phyloP scores from a whole-genome alignment of 2,888 invertebrate species.

The Argyresthia albistria region DNA sequence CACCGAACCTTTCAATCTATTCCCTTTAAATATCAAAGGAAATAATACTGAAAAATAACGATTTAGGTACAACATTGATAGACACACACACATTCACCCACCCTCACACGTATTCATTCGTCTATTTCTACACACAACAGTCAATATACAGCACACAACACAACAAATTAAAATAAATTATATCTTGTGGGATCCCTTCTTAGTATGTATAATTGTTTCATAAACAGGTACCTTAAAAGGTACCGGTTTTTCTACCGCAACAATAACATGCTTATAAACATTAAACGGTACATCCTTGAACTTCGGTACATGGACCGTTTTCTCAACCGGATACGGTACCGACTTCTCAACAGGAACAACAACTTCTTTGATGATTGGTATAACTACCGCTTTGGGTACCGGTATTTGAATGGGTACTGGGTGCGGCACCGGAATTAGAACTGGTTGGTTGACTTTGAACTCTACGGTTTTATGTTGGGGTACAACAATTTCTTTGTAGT shows the following conservation, averaged over 20 bases:
- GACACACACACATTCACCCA: no score
- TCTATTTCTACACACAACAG: no score
- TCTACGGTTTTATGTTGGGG: conserved; percentile 76
- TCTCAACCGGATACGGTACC: conserved; percentile 80
- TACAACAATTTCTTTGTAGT: conserved; percentile 78
- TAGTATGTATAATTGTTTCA: conserved; percentile 80
- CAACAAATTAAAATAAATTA: conserved; percentile 12
- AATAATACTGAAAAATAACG: not conserved
- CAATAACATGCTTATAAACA: conserved; percentile 77
- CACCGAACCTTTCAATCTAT: no score
- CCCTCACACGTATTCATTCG: no score
- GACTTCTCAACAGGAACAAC: conserved; percentile 80
- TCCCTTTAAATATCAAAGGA: no score
- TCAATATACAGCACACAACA: not conserved
- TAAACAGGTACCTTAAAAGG: conserved; percentile 81
- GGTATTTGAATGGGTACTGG: conserved; percentile 80
- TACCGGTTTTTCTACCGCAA: conserved; percentile 78
- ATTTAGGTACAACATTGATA: no score
- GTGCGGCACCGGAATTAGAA: conserved; percentile 73
- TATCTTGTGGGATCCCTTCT: conserved; percentile 68
- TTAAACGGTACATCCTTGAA: conserved; percentile 79
- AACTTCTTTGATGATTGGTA: conserved; percentile 78
- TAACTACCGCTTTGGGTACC: conserved; percentile 77
- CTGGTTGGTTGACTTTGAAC: conserved; percentile 69
- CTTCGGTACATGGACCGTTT: conserved; percentile 75